Base-by-base conservation (phyloP, 2,888 invertebrate species). In the Epicampocera succincta region DNA sequence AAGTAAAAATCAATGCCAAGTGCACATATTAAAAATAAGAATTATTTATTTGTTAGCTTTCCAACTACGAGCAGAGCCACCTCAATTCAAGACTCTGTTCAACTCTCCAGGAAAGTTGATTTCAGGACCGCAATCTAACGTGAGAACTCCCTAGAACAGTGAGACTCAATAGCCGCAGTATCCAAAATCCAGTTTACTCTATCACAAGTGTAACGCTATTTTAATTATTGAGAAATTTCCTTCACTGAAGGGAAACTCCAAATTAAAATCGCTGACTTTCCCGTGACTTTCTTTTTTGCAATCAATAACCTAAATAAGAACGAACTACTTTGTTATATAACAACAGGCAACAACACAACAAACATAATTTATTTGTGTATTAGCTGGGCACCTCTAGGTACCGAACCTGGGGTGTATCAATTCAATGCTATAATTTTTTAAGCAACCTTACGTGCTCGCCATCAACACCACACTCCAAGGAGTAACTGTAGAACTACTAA, bases 131-230 rank as follows among this genome's bases (percentile, higher is more conserved):
- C 6, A 65, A 80, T 84, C 79, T 33, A 33, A 9, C 86, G 84
- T 83, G 85, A 84, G 84, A 86, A 80, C 68, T 50, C 87, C 86
- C 89, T 88, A 89, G 88, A 89, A 89, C 88, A 89, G 89, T 87
- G 84, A 46, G 66, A 4, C 11, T 9, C 42, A 25, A 13, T 15
- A 29, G 4, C 1, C 3, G 48, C 63, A 25, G 48, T 52, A 54
- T 54, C 21, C 46, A 33, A 40, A 52, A n/a, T 61, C 73, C 46
- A 40, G 79, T 84, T 87, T 89, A 29, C 75, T 89, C 85, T 89
- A 87, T 86, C 89, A 89, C 89, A 89, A 89, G 87, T 89, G 89
- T 89, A 89, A 89, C 89, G 89, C 89, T 84, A 85, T 87, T 78
- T 83, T 86, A 86, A 85, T 85, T 71, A 82, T 83, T 29, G 25